Conservation (phyloP, 2,113 vertebrate genomes). For the Paradoxurus hermaphroditus region DNA sequence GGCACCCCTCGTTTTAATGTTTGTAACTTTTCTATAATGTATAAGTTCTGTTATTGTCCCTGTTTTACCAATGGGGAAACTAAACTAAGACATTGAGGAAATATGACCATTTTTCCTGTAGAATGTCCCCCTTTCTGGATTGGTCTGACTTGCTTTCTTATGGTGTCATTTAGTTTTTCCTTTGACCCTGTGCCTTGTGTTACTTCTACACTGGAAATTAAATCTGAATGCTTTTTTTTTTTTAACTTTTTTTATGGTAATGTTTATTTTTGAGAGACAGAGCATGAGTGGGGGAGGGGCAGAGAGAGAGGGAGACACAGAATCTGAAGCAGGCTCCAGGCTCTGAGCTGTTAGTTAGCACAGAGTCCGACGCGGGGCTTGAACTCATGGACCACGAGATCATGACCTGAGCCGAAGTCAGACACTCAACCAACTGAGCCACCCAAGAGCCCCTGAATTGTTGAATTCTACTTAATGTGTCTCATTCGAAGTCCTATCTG, state of each 20-base stretch:
- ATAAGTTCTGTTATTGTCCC: not conserved
- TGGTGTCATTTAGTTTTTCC: not conserved
- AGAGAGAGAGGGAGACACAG: no score
- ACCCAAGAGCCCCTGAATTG: no score
- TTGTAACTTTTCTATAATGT: not conserved
- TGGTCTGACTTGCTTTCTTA: not conserved
- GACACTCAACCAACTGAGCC: no score
- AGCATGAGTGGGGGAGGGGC: no score
- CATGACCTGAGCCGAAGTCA: no score
- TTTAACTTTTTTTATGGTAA: no score
- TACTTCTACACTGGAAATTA: not conserved
- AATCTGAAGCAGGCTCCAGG: no score
- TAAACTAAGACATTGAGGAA: not conserved
- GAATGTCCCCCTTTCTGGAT: not conserved
- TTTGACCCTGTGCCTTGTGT: not conserved
- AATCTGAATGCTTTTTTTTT: not conserved
- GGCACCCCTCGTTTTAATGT: not conserved
- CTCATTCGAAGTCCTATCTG: not conserved
- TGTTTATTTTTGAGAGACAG: no score
- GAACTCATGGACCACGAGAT: no score
- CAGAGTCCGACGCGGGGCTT: no score
- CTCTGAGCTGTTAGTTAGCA: no score
- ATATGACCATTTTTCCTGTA: not conserved
- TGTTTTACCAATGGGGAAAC: not conserved
- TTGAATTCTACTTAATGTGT: not conserved